Evolutionary conservation across 2,797 vertebrate genomes (phyloP).

Genomic region (Melopsittacus undulatus): DNA sequence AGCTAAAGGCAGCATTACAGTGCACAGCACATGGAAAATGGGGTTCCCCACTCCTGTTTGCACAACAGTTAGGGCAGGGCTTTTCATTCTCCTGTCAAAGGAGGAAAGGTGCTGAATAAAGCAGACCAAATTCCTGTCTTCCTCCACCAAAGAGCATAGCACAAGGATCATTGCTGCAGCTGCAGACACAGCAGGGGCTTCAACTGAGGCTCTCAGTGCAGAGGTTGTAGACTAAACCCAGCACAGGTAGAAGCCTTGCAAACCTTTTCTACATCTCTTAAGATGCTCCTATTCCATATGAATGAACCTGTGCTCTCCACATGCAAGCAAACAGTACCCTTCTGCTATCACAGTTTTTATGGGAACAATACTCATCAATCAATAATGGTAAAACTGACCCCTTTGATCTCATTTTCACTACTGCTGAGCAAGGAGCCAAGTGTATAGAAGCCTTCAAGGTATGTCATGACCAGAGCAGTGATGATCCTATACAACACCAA

Average conservation of each 20-base stretch:
- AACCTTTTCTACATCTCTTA: not conserved
- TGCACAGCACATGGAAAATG: not conserved
- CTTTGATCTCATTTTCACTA: not conserved
- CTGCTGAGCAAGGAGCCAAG: not conserved
- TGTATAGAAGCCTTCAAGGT: not conserved
- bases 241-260: not conserved
- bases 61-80: not conserved
- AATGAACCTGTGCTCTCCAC: not conserved
- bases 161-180: not conserved
- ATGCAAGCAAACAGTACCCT: accelerated
- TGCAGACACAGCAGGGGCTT: not conserved
- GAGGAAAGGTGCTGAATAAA: not conserved
- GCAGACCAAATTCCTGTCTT: not conserved
- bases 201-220: not conserved
- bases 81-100: not conserved
- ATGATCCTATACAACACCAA: not conserved
- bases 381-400: not conserved
- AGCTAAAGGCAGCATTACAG: not conserved
- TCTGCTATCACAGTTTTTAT: not conserved
- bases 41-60: not conserved
- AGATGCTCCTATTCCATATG: not conserved
- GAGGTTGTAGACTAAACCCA: not conserved
- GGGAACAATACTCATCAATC: not conserved
- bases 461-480: not conserved
- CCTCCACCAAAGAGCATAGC: not conserved